These are phyloP conservation scores for Podarcis siculus DNA, from an alignment of 2,797 vertebrate genomes.

Conservation along the genomic window DNA sequence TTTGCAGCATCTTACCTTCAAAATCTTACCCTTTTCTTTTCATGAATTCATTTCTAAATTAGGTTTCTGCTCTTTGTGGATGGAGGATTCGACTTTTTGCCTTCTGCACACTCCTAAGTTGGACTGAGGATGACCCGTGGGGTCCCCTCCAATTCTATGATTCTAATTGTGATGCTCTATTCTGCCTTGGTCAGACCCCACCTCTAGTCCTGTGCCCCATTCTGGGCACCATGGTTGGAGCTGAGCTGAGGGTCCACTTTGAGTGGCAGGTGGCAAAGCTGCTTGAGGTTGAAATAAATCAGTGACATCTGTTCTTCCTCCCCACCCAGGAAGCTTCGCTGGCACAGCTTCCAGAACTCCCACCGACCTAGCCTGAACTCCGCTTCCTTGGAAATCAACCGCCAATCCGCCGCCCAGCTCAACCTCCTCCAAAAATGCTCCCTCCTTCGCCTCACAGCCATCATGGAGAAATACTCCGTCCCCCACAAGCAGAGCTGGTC, in stretches of 20 bases:
- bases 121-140: too few species aligned
- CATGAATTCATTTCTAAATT: too few species aligned
- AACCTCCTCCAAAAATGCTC: slow-evolving; percentile 88
- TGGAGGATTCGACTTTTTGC: too few species aligned
- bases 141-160: not conserved
- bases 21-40: not conserved
- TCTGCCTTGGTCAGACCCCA: too few species aligned
- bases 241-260: too few species aligned
- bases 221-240: not conserved
- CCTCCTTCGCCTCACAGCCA: slow-evolving; percentile 84
- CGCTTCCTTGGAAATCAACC: slow-evolving; percentile 87
- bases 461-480: slow-evolving; percentile 86
- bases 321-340: slow-evolving; percentile 82
- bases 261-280: too few species aligned
- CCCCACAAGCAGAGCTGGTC: slow-evolving; percentile 84
- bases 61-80: not conserved
- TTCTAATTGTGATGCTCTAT: not conserved
- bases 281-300: fast-evolving
- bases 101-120: too few species aligned
- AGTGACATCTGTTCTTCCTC: not conserved
- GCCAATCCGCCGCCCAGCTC: slow-evolving; percentile 86
- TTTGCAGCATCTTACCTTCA: not conserved
- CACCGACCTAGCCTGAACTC: slow-evolving; percentile 87
- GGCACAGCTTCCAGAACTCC: slow-evolving; percentile 91
- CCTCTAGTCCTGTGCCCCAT: not conserved